Evolutionary conservation across 1,140 invertebrate species (phyloP), one percentile per base, ranked within the genome.

Genomic region (Halesus radiatus): DNA sequence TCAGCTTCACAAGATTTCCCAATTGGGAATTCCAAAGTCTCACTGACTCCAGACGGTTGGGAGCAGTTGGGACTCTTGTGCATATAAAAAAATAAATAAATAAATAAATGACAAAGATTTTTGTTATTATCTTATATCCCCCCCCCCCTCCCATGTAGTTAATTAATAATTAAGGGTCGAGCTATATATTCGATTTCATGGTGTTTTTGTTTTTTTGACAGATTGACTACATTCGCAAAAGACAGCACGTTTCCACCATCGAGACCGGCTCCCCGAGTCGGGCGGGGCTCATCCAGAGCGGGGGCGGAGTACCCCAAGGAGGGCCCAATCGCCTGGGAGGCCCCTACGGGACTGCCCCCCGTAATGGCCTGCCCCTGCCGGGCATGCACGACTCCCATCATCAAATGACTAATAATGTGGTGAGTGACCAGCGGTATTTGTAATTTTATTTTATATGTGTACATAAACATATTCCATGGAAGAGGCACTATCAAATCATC

Each of bases 231-330:
- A 87, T 91, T 68, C 89, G 93, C 83, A 94, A 93, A 86, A 87
- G 93, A 81, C 93, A 94, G 83, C 91, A 94, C 84, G 92, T 95
- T 84, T 94, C 94, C 76, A 95, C 94, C 76, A 95, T 95, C 85
- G 94, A 95, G 84, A 94, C 93, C 22, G 88, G 87, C 62, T 94
- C 93, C 29, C 93, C 93, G 13, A 92, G 91, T 60, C 88, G 93
- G 82, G 93, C 85, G 94, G 93, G 26, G 89, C 93, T 64, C 85
- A 93, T 66, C 90, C 93, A 85, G 94, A 93, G 26, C 89, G 93
- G 54, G 85, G 93, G 58, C 91, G 93, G 29, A 88, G 93, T 50
- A 85, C 93, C 54, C 91, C n/a, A 60, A 5, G 76, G 84, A 85
- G n/a, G 76, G 84, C 76, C 83, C 78, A 58, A 80, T 20, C 80